These are phyloP conservation scores for Pitta sordida DNA, from an alignment of 2,113 vertebrate species.

Conservation along the genomic window DNA sequence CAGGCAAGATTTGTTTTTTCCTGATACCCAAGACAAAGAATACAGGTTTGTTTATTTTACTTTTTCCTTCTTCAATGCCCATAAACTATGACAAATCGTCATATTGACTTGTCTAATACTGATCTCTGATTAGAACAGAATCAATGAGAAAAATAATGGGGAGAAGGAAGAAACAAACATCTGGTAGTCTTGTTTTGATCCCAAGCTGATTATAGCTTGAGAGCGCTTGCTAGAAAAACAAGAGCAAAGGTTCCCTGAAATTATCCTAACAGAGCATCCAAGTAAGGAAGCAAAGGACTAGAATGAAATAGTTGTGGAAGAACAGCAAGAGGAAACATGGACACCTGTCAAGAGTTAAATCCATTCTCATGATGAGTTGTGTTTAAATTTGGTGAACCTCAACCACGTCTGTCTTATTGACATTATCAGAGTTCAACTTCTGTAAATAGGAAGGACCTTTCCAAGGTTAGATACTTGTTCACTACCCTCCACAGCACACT, in stretches of 20 bases:
- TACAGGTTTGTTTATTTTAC: not conserved
- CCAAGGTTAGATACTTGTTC: not conserved
- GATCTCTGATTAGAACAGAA: not conserved
- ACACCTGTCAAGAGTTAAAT: not conserved
- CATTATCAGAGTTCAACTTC: not conserved
- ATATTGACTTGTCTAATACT: not conserved
- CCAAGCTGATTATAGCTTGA: not conserved
- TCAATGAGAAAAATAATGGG: not conserved
- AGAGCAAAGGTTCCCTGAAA: not conserved
- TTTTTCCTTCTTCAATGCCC: too few relatives aligned
- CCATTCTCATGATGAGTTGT: not conserved
- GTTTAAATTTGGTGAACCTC: not conserved
- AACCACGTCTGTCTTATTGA: not conserved
- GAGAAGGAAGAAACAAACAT: not conserved
- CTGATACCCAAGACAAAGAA: not conserved
- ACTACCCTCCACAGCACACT: not conserved
- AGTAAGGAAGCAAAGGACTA: not conserved
- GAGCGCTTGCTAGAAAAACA: not conserved
- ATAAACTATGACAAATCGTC: not conserved
- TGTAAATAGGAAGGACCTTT: not conserved
- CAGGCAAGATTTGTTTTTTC: not conserved
- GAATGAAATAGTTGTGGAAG: not conserved
- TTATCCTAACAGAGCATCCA: not conserved
- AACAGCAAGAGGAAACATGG: not conserved
- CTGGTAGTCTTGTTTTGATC: not conserved